A percentile compares a stretch with the other conserved stretches of the same genome.
phyloP scores from a whole-genome alignment of 2,888 invertebrate genomes.

The Lepidocyrtinus sp. region DNA sequence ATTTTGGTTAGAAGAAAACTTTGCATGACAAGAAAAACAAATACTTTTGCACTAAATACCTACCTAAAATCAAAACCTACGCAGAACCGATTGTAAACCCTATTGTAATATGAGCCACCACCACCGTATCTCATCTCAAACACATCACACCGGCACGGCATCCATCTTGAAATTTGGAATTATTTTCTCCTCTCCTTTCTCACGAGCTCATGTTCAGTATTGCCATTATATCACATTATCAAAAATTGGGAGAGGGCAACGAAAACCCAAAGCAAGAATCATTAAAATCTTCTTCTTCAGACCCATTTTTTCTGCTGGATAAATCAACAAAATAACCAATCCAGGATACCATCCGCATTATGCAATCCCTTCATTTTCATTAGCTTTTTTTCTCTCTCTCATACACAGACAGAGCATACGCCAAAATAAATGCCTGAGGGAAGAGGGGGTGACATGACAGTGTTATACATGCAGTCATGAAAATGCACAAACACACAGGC shows the following conservation, averaged over 20 bases:
- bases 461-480: constrained; percentile 29
- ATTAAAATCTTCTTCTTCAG: background rate
- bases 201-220: background rate
- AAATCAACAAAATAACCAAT: background rate
- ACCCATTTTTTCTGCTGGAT: constrained; percentile 6
- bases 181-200: constrained; percentile 1
- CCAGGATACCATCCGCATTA: constrained; percentile 12
- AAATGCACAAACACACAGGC: constrained; percentile 47
- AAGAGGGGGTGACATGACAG: constrained; percentile 57
- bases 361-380: constrained; percentile 15
- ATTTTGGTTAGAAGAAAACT: no score
- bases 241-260: no score
- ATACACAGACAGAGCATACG: constrained; percentile 29
- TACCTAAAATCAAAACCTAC: no score
- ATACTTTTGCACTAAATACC: no score
- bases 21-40: no score
- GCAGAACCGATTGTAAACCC: no score
- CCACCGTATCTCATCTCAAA: background rate
- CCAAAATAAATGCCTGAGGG: constrained; percentile 59
- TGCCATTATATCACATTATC: no score
- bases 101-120: no score
- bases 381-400: background rate
- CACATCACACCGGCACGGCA: constrained; percentile 6
- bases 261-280: no score
- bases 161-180: constrained; percentile 18